Percentiles rank a stretch among this genome's conserved stretches.
Conservation (phyloP, 1,140 invertebrate species). For the Brachionus calyciflorus region DNA sequence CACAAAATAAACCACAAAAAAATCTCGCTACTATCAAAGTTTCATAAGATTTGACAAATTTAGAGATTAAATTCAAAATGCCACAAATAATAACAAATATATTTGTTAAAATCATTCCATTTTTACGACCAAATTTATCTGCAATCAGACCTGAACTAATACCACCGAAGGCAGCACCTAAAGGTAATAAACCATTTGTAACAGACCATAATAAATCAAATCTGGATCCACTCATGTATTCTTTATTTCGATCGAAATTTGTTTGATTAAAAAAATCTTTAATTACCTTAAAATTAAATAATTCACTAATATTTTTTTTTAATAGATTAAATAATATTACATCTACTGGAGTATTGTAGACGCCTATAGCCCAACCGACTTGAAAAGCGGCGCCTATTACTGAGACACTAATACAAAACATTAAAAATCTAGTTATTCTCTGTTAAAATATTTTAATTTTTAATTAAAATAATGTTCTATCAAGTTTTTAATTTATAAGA, state of each 20-base stretch:
- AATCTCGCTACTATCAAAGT: conserved; percentile 82
- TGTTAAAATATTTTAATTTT: too few species aligned
- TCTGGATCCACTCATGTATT: neutral
- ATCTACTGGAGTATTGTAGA: conserved; percentile 82
- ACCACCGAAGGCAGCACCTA: conserved; percentile 86
- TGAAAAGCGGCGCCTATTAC: conserved; percentile 88
- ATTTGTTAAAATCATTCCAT: neutral
- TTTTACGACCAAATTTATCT: conserved; percentile 67
- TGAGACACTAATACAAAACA: conserved; percentile 68
- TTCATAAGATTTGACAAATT: neutral
- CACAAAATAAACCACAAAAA: neutral
- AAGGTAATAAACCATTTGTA: conserved; percentile 78
- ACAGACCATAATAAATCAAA: conserved; percentile 60
- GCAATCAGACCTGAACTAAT: conserved; percentile 73
- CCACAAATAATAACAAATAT: conserved; percentile 3
- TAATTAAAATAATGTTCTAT: too few species aligned
- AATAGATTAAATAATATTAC: conserved; percentile 60
- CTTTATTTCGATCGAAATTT: neutral
- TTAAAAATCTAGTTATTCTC: conserved; percentile 1
- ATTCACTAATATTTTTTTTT: too few species aligned
- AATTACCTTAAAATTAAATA: neutral
- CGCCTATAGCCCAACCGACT: conserved; percentile 88
- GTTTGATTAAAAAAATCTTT: conserved; percentile 18
- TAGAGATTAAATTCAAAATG: conserved; percentile 6
- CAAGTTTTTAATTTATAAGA: too few species aligned